Percentiles rank a stretch among this genome's conserved stretches.
These are phyloP conservation scores for Oreohelix idahoensis DNA, from an alignment of 1,140 invertebrate genomes.

Conservation along the genomic window DNA sequence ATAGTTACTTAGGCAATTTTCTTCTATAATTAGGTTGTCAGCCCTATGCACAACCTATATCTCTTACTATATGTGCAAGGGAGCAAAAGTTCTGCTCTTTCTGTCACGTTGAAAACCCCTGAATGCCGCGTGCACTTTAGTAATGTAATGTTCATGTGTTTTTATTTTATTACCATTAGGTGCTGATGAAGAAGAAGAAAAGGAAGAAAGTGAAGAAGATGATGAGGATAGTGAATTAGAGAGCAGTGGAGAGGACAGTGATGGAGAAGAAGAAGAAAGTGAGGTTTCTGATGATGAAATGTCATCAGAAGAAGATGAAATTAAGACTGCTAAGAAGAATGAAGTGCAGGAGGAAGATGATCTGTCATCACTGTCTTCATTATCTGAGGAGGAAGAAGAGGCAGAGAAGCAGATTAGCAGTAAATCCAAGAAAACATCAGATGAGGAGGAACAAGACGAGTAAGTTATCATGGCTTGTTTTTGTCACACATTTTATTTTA, in stretches of 20 bases:
- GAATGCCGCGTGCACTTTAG: neutral
- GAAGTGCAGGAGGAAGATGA: constrained; percentile 55
- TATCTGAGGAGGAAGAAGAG: constrained; percentile 53
- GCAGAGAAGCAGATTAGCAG: constrained; percentile 46
- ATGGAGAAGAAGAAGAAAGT: constrained; percentile 49
- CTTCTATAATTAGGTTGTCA: too few species aligned
- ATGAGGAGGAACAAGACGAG: constrained; percentile 54
- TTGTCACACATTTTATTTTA: too few species aligned
- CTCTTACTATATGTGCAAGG: too few species aligned
- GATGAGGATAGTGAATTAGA: constrained; percentile 48
- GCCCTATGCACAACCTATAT: too few species aligned
- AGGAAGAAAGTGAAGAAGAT: constrained; percentile 51
- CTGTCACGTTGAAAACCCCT: neutral
- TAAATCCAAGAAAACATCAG: constrained; percentile 43
- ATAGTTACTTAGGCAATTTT: too few species aligned
- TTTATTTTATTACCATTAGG: constrained; percentile 33
- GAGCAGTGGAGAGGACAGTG: constrained; percentile 48
- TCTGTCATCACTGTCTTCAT: constrained; percentile 26
- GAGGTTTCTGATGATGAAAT: constrained; percentile 41
- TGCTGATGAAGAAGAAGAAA: constrained; percentile 47
- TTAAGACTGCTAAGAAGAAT: neutral
- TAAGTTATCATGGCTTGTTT: neutral
- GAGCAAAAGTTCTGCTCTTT: too few species aligned
- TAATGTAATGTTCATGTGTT: neutral
- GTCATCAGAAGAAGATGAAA: constrained; percentile 37